phyloP scores from a whole-genome alignment of 2,113 vertebrate species.

The Scatophagus argus region DNA sequence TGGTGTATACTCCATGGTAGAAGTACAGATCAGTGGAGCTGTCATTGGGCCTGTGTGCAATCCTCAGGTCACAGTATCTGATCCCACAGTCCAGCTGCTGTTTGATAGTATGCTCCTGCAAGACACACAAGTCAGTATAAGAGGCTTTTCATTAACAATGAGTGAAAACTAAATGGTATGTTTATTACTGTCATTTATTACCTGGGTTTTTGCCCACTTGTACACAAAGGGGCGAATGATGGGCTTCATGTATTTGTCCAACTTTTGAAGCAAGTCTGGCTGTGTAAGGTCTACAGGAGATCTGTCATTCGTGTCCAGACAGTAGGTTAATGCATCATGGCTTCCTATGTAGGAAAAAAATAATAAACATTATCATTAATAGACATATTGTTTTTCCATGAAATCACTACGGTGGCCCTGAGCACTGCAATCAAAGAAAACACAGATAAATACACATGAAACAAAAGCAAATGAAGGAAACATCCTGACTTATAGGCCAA shows the following conservation, averaged over 20 bases:
- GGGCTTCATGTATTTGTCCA: slow-evolving; percentile 86
- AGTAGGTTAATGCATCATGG: slow-evolving; percentile 87
- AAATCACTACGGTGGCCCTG: background rate
- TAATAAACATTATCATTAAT: background rate
- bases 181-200: slow-evolving; percentile 20
- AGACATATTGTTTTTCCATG: background rate
- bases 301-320: slow-evolving; percentile 83
- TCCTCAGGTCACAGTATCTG: slow-evolving; percentile 86
- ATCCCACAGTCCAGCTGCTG: slow-evolving; percentile 86
- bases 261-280: slow-evolving; percentile 84
- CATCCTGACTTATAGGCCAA: background rate
- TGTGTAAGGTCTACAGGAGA: slow-evolving; percentile 85
- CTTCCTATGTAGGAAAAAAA: slow-evolving; percentile 73
- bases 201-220: slow-evolving; percentile 87
- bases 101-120: slow-evolving; percentile 78
- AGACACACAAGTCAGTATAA: slow-evolving; percentile 15
- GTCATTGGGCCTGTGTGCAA: slow-evolving; percentile 85
- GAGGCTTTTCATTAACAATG: background rate
- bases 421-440: too few species aligned
- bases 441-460: background rate
- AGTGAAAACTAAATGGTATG: background rate
- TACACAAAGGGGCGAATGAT: slow-evolving; percentile 86
- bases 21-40: slow-evolving; percentile 83
- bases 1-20: slow-evolving; percentile 87
- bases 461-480: background rate